Evolutionary conservation across 2,888 invertebrate species (phyloP).

Genomic region (Andrena bucephala): DNA sequence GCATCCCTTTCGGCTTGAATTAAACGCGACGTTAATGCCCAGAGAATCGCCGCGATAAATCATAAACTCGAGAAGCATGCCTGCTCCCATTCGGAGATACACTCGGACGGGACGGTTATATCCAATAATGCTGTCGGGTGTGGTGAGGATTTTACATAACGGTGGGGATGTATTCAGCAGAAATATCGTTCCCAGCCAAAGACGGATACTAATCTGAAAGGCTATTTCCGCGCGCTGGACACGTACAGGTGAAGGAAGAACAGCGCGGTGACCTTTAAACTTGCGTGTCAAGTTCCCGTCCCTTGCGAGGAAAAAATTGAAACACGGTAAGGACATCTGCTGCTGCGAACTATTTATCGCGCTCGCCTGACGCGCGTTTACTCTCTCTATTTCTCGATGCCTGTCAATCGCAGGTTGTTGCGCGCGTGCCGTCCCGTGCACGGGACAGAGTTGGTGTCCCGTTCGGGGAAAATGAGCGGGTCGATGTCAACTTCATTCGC

Average conservation of each 20-base stretch:
- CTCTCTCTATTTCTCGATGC: conserved; percentile 30
- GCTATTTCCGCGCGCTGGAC: conserved; percentile 62
- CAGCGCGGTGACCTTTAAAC: conserved; percentile 61
- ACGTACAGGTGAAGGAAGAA: conserved; percentile 37
- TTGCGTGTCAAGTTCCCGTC: conserved; percentile 56
- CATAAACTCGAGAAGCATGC: neutral
- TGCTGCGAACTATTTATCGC: conserved; percentile 38
- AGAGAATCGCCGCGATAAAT: neutral
- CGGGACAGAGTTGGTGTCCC: neutral
- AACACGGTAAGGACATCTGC: conserved; percentile 65
- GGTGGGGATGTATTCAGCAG: conserved; percentile 67
- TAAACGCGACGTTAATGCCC: neutral
- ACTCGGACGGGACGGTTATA: conserved; percentile 6
- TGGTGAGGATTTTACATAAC: conserved; percentile 61
- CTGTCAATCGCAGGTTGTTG: conserved; percentile 55
- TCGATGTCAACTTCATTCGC: neutral
- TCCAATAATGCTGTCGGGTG: conserved; percentile 44
- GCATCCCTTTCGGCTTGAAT: no score
- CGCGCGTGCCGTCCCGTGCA: conserved; percentile 1
- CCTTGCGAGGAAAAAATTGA: conserved; percentile 49
- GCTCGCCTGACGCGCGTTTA: conserved; percentile 1
- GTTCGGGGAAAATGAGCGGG: neutral
- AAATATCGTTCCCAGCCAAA: conserved; percentile 65
- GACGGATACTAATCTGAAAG: conserved; percentile 61
- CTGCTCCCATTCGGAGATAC: neutral